Conservation (phyloP, 2,888 invertebrate species). For the Tanytarsus gracilentus region DNA sequence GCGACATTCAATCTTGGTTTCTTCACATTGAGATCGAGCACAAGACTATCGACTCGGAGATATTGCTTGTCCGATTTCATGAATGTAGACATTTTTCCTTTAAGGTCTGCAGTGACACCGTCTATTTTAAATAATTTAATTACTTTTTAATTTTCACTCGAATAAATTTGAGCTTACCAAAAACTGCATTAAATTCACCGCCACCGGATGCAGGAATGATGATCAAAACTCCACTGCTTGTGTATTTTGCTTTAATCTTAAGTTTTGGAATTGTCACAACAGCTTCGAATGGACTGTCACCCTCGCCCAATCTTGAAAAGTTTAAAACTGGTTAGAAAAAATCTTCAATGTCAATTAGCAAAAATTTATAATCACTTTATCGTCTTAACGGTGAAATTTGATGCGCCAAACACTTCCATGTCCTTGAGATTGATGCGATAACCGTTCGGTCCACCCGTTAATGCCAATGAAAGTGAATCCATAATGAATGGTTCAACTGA, state of each 20-base stretch:
- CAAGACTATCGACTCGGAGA: conserved; percentile 53
- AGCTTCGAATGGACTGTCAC: conserved; percentile 57
- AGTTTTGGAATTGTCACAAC: conserved; percentile 55
- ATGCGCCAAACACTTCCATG: conserved; percentile 54
- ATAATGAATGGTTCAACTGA: conserved; percentile 57
- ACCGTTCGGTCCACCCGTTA: conserved; percentile 48
- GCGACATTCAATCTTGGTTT: conserved; percentile 55
- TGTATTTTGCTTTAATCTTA: conserved; percentile 55
- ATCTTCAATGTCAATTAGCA: neutral
- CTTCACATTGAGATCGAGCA: conserved; percentile 52
- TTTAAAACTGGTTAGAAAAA: conserved; percentile 30
- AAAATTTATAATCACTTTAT: conserved; percentile 45
- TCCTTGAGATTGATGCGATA: conserved; percentile 52
- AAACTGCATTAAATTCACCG: conserved; percentile 56
- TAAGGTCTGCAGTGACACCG: conserved; percentile 51
- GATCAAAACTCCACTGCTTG: conserved; percentile 58
- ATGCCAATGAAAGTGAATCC: conserved; percentile 52
- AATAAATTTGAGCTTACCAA: conserved; percentile 42
- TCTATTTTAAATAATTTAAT: conserved; percentile 38
- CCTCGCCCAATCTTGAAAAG: conserved; percentile 45
- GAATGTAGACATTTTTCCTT: conserved; percentile 49
- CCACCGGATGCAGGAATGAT: conserved; percentile 63
- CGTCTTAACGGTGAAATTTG: conserved; percentile 51
- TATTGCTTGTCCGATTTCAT: conserved; percentile 46
- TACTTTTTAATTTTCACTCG: neutral